Evolutionary conservation across 2,113 vertebrate species (phyloP).

Genomic region (Arvicanthis niloticus): DNA sequence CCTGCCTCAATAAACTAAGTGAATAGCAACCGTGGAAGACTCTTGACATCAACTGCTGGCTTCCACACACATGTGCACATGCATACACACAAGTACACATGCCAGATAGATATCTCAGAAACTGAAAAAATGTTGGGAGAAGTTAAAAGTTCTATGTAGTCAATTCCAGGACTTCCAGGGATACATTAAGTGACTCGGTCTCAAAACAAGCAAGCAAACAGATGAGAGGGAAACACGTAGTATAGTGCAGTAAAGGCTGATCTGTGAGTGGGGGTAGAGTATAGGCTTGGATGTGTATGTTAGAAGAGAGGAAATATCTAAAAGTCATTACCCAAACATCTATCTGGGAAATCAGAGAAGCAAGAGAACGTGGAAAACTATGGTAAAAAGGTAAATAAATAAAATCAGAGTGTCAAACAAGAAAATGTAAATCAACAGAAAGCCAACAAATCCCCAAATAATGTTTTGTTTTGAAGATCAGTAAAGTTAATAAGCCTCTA

Average conservation of each 20-base stretch:
- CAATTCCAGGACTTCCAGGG: background rate
- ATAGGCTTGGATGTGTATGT: background rate
- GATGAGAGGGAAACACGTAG: accelerated
- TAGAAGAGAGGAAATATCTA: background rate
- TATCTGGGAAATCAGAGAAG: background rate
- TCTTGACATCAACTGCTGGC: background rate
- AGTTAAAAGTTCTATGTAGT: background rate
- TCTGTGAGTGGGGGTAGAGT: background rate
- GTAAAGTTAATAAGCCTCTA: background rate
- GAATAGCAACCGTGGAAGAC: background rate
- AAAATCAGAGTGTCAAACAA: background rate
- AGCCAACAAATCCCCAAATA: background rate
- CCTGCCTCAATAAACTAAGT: background rate
- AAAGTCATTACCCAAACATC: background rate
- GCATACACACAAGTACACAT: background rate
- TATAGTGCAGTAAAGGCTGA: background rate
- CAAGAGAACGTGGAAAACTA: background rate
- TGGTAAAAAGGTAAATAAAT: background rate
- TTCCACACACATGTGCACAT: background rate
- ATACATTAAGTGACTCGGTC: background rate
- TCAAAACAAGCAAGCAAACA: background rate
- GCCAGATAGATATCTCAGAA: too few relatives aligned
- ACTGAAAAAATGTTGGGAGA: background rate
- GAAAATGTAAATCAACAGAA: background rate
- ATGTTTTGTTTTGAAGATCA: background rate